phyloP scores from a whole-genome alignment of 2,113 vertebrate genomes.

The Hucho hucho region DNA sequence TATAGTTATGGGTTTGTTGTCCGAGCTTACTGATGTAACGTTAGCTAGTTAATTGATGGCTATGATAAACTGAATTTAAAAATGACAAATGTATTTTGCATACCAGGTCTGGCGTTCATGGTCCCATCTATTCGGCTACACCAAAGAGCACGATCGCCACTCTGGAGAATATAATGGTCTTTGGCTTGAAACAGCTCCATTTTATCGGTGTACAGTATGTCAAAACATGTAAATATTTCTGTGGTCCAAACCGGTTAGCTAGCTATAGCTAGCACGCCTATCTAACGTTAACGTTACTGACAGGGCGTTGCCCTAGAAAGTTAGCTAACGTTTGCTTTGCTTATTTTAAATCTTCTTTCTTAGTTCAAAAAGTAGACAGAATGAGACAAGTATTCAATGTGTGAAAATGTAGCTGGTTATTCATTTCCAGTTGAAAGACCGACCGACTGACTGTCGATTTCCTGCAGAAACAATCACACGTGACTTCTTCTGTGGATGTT shows the following conservation, averaged over 20 bases:
- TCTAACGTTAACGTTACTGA: background rate
- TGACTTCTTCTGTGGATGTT: constrained; percentile 15
- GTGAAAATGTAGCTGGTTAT: constrained; percentile 18
- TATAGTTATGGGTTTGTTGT: too few species aligned
- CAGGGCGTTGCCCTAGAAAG: background rate
- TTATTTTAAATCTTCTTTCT: background rate
- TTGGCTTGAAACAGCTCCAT: constrained; percentile 98
- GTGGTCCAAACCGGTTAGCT: background rate
- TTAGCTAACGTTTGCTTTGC: background rate
- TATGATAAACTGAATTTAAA: too few species aligned
- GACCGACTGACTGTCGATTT: constrained; percentile 35
- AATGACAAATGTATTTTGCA: constrained; percentile 25
- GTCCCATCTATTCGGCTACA: constrained; percentile 90
- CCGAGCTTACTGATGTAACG: too few species aligned
- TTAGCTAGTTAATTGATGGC: too few species aligned
- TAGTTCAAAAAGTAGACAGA: background rate
- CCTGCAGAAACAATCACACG: constrained; percentile 54
- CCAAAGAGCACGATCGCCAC: constrained; percentile 90
- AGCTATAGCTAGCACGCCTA: background rate
- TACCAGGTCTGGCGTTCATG: constrained; percentile 85
- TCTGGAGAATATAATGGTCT: constrained; percentile 94
- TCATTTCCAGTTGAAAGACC: constrained; percentile 9
- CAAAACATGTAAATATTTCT: constrained; percentile 1
- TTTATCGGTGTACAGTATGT: constrained; percentile 26
- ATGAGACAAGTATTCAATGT: background rate